A percentile compares a stretch with the other conserved stretches of the same genome.
phyloP scores from a whole-genome alignment of 1,140 invertebrate genomes.

The Atopsyche davidsoni region DNA sequence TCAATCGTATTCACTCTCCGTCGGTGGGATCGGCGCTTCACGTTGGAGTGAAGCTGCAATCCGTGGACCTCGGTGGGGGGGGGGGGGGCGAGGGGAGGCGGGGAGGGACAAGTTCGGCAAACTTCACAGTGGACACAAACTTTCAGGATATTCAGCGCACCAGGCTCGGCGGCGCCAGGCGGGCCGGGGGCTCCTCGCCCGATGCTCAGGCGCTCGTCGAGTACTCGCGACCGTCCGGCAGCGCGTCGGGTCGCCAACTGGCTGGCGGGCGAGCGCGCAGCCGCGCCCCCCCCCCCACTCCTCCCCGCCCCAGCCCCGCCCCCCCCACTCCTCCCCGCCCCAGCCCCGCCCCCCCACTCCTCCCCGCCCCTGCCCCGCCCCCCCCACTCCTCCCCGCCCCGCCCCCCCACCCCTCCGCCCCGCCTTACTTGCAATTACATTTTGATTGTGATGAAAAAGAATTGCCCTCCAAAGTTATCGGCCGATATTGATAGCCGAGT shows the following conservation, averaged over 20 bases:
- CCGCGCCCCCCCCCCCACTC: slow-evolving; percentile 12
- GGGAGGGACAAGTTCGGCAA: too few relatives aligned
- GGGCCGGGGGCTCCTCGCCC: too few relatives aligned
- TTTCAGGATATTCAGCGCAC: too few relatives aligned
- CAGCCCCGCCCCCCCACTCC: neutral
- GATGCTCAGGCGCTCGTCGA: too few relatives aligned
- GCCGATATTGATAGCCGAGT: slow-evolving; percentile 18
- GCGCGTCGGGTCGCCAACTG: slow-evolving; percentile 8
- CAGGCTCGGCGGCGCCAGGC: too few relatives aligned
- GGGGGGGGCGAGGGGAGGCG: too few relatives aligned
- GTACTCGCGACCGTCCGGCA: slow-evolving; percentile 1
- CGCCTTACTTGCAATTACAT: slow-evolving; percentile 25
- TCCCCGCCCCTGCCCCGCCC: slow-evolving; percentile 1
- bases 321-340: neutral
- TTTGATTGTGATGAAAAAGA: slow-evolving; percentile 25
- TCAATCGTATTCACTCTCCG: too few relatives aligned
- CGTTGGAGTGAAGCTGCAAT: too few relatives aligned
- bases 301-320: neutral
- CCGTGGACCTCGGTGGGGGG: too few relatives aligned
- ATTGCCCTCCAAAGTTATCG: slow-evolving; percentile 17
- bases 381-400: neutral
- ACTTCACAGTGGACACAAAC: too few relatives aligned
- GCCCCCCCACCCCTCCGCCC: slow-evolving; percentile 1
- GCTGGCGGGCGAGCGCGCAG: slow-evolving; percentile 9
- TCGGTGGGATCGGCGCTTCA: too few relatives aligned